A percentile compares a stretch with the other conserved stretches of the same genome.
phyloP scores from a whole-genome alignment of 2,113 vertebrate species.

The Willisornis vidua region DNA sequence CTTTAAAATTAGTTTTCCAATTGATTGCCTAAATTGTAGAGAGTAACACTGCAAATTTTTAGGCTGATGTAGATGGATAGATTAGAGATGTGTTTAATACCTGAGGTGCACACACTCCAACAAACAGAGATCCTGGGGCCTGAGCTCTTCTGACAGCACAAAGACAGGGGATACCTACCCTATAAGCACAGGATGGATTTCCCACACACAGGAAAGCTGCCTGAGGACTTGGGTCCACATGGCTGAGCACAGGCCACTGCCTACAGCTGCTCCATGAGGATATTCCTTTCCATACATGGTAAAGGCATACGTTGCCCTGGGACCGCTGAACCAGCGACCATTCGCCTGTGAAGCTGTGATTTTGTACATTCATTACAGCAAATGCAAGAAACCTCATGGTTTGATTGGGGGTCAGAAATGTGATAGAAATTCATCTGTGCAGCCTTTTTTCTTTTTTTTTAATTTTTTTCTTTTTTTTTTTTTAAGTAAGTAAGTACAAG shows the following conservation, averaged over 20 bases:
- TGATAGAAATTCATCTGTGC: neutral
- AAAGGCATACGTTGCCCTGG: accelerated
- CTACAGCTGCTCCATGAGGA: accelerated
- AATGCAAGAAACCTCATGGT: neutral
- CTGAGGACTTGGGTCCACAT: neutral
- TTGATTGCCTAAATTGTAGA: neutral
- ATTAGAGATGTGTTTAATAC: neutral
- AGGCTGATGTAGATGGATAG: neutral
- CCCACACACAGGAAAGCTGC: neutral
- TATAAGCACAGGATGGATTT: neutral
- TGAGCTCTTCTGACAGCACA: neutral
- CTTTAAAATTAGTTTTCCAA: neutral
- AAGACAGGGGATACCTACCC: neutral
- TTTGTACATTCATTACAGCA: neutral
- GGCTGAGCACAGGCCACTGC: neutral
- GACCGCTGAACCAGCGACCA: neutral
- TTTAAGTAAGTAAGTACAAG: neutral
- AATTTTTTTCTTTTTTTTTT: neutral
- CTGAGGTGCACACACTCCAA: neutral
- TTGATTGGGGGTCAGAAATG: accelerated
- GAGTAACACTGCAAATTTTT: neutral
- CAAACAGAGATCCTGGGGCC: neutral
- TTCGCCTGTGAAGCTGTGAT: neutral
- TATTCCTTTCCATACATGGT: accelerated
- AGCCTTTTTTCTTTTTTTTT: neutral